A percentile compares a stretch with the other conserved stretches of the same genome.
Conservation (phyloP, 2,888 invertebrate genomes). For the Ornithoptera alexandrae region DNA sequence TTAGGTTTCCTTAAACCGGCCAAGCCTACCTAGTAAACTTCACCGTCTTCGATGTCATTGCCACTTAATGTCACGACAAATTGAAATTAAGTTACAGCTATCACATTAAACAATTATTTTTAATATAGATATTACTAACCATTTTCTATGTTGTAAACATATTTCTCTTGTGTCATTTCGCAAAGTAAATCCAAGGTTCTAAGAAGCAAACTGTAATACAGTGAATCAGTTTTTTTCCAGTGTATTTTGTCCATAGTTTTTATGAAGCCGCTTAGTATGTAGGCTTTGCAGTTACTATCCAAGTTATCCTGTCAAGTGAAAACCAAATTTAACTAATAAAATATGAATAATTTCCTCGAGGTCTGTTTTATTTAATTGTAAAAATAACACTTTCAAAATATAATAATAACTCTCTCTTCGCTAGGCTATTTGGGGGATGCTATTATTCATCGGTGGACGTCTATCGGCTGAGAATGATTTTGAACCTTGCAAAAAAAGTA, state of each 20-base stretch:
- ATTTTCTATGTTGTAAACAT: slow-evolving; percentile 91
- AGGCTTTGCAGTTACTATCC: slow-evolving; percentile 89
- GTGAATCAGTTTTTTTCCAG: slow-evolving; percentile 84
- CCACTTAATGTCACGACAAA: too few species aligned
- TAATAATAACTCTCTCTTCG: too few species aligned
- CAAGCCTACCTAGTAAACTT: too few species aligned
- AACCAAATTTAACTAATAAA: not conserved
- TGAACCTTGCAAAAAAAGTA: not conserved
- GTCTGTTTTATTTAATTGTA: too few species aligned
- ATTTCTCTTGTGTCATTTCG: slow-evolving; percentile 88
- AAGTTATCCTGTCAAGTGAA: slow-evolving; percentile 86
- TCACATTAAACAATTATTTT: not conserved
- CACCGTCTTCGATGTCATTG: too few species aligned
- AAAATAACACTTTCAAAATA: too few species aligned
- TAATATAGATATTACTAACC: slow-evolving; percentile 67
- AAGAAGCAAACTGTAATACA: slow-evolving; percentile 85
- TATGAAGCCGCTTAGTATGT: slow-evolving; percentile 88
- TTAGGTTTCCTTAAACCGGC: too few species aligned
- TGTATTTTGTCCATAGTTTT: slow-evolving; percentile 88
- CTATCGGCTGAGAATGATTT: not conserved
- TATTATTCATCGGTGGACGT: not conserved
- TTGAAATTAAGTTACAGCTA: too few species aligned
- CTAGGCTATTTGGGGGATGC: too few species aligned
- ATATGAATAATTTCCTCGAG: too few species aligned
- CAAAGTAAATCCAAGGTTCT: slow-evolving; percentile 89